Percentiles rank a stretch among this genome's conserved stretches.
These are phyloP conservation scores for Trochalopteron elliotii DNA, from an alignment of 2,113 vertebrate species.

Conservation along the genomic window DNA sequence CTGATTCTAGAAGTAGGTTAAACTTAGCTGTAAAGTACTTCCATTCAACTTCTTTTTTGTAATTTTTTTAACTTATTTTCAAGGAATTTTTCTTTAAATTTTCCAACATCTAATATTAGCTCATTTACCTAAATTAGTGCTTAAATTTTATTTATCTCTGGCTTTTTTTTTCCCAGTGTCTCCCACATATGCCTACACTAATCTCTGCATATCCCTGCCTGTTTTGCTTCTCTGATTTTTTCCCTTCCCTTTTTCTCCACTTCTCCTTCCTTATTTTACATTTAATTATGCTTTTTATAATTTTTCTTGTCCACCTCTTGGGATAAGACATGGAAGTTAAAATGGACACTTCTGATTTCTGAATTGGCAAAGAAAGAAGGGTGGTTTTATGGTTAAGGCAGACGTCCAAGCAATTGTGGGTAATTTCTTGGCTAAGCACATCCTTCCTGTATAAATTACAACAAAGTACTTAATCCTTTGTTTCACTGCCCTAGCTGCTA, in stretches of 20 bases:
- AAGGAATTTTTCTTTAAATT: background rate
- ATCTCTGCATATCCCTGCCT: background rate
- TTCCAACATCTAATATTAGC: background rate
- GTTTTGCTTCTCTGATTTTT: background rate
- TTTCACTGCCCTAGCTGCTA: conserved; percentile 2
- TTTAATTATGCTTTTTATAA: background rate
- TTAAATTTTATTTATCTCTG: background rate
- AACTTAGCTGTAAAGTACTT: background rate
- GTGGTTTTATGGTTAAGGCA: background rate
- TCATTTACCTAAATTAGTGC: background rate
- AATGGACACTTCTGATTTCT: background rate
- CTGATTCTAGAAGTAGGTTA: background rate
- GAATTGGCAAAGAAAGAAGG: background rate
- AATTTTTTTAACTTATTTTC: background rate
- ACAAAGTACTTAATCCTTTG: background rate
- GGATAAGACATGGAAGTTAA: background rate
- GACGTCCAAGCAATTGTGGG: background rate
- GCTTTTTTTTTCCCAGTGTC: background rate
- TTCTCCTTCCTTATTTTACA: background rate
- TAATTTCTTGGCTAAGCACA: conserved; percentile 29
- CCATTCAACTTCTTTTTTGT: background rate
- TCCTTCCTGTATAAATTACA: conserved; percentile 18
- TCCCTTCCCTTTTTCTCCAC: background rate
- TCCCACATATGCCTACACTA: background rate
- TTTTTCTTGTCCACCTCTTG: background rate